phyloP scores from a whole-genome alignment of 2,888 invertebrate genomes.

The Exocentrus adspersus region DNA sequence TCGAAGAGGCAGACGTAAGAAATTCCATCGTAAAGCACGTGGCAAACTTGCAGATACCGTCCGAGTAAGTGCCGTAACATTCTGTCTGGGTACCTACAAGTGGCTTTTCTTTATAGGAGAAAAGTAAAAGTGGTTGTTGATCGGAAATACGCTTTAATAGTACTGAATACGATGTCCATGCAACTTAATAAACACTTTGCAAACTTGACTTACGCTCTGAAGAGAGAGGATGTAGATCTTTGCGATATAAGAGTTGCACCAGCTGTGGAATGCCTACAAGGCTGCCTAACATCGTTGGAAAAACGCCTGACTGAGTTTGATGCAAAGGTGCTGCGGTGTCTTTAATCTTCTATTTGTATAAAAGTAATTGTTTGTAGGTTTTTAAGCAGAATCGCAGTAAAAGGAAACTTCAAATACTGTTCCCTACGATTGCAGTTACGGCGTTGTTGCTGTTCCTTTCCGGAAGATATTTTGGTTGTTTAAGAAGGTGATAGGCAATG shows the following conservation, averaged over 20 bases:
- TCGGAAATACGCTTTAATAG: conserved; percentile 33
- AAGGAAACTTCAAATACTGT: not conserved
- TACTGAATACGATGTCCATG: conserved; percentile 40
- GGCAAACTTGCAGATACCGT: conserved; percentile 49
- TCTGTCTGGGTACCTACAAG: not conserved
- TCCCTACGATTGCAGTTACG: conserved; percentile 10
- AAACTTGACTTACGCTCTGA: conserved; percentile 40
- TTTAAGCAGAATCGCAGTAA: not conserved
- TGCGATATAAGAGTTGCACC: conserved; percentile 40
- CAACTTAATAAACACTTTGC: conserved; percentile 46
- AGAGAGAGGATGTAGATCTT: conserved; percentile 39
- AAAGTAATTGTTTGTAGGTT: not conserved
- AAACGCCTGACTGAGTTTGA: conserved; percentile 35
- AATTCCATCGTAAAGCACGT: conserved; percentile 36
- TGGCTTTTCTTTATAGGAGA: conserved; percentile 26
- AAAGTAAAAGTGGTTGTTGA: conserved; percentile 35
- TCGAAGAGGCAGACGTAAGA: conserved; percentile 47
- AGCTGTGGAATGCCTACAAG: conserved; percentile 33
- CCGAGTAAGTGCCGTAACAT: too few species aligned
- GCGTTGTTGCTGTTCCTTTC: conserved; percentile 5
- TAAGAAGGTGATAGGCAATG: not conserved
- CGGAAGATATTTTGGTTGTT: not conserved
- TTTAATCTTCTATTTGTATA: not conserved
- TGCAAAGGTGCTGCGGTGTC: conserved; percentile 26
- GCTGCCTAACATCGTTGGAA: conserved; percentile 35